Base-by-base conservation (phyloP, 2,113 vertebrate species). In the Panthera tigris region DNA sequence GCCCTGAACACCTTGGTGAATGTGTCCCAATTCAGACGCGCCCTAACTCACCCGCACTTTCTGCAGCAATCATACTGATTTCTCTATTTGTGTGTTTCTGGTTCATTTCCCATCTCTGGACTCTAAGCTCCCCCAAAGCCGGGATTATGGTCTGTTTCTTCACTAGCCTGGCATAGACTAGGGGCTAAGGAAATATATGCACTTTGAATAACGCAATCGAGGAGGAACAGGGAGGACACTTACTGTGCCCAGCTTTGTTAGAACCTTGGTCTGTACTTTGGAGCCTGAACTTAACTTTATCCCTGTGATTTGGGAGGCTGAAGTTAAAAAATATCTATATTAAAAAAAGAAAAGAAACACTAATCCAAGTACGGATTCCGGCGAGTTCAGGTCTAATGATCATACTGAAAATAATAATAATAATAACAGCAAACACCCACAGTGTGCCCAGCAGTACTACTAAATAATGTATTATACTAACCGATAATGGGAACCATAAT, bases 261-360 rank as follows among this genome's bases (percentile, higher is more conserved):
- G 16, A 61, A 50, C 10, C n/a, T 21, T 63, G 78, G 36, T 36
- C 45, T 39, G n/a, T 1, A 29, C 39, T 80, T 50, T 39, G 50
- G 73, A 11, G 52, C 69, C 65, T 41, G 66, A 89, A 61, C 48
- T 87, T 82, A 94, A 92, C 27, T 11, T 57, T 80, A 71, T 36
- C 33, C 69, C 36, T 66, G 36, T 41, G 73, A 89, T 63, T 83
- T 55, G 25, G 48, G 12, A 80, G 94, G 48, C 29, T 41, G 61
- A 78, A 65, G 10, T 83, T 81, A 85, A 52, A 55, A 69, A 78
- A 50, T 45, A 45, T 45, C 8, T 45, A 74, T 9, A 9, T 61
- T 61, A 73, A 68, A 31, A 81, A 4, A 69, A n/a, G 4, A 36
- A 11, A 33, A 86, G 25, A 6, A 79, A 79, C 33, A 78, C 29